A percentile compares a stretch with the other conserved stretches of the same genome.
Evolutionary conservation across 2,888 invertebrate species (phyloP).

Genomic region (Leucania comma): DNA sequence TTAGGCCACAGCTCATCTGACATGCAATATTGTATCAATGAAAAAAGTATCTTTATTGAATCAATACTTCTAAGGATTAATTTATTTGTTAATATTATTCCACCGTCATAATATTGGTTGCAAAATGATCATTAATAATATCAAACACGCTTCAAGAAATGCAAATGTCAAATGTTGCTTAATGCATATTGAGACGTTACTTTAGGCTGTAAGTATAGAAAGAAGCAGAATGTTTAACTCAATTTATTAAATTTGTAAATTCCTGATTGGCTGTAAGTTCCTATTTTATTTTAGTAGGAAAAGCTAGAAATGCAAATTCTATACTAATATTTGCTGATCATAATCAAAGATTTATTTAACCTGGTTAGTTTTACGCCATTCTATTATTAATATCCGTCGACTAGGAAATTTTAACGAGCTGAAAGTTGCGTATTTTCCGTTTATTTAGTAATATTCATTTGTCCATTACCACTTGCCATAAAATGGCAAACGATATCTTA

Average conservation of each 20-base stretch:
- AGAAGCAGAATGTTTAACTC: not conserved
- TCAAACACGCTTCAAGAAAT: constrained; percentile 5
- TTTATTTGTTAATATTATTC: no score
- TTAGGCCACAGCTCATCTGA: no score
- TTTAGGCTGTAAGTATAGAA: not conserved
- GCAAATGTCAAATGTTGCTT: constrained; percentile 34
- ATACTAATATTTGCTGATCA: constrained; percentile 7
- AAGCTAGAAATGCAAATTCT: constrained; percentile 1
- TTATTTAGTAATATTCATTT: not conserved
- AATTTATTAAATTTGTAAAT: no score
- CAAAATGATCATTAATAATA: no score
- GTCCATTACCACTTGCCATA: not conserved
- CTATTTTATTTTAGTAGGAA: not conserved
- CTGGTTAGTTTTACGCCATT: constrained; percentile 15
- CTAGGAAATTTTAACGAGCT: not conserved
- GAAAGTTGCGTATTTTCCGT: constrained; percentile 29
- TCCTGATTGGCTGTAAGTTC: not conserved
- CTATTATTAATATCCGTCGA: constrained; percentile 20
- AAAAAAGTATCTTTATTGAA: no score
- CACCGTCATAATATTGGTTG: no score
- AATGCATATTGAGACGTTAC: not conserved
- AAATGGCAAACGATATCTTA: not conserved
- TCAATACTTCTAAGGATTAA: no score
- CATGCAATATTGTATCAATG: no score
- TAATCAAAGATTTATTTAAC: constrained; percentile 26